Conservation (phyloP, 1,140 invertebrate species). For the Rhagoletis zephyria region DNA sequence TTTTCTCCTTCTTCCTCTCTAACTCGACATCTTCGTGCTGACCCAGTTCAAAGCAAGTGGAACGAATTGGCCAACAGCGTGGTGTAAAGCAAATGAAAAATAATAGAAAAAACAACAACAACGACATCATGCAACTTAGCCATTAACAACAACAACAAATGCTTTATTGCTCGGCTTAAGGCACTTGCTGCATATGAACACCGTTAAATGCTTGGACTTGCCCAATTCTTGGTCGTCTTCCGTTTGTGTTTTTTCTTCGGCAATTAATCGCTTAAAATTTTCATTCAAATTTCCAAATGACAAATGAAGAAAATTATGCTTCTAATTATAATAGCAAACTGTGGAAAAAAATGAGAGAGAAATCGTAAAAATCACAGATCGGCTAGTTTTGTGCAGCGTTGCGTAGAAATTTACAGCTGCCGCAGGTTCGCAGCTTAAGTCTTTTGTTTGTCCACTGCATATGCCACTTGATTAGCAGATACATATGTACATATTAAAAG, state of each 20-base stretch:
- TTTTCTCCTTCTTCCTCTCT: not conserved
- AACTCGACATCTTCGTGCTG: constrained; percentile 56
- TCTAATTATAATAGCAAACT: not conserved
- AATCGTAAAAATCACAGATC: not conserved
- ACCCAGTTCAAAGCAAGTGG: constrained; percentile 72
- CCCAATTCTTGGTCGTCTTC: constrained; percentile 30
- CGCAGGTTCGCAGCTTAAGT: constrained; percentile 46
- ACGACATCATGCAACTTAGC: not conserved
- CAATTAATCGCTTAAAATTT: not conserved
- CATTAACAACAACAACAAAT: not conserved
- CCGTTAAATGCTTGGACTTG: constrained; percentile 34
- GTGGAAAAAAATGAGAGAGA: constrained; percentile 20
- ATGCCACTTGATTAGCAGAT: no score
- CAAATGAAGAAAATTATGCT: not conserved
- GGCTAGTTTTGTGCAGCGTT: constrained; percentile 7
- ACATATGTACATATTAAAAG: not conserved
- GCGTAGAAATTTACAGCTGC: constrained; percentile 13
- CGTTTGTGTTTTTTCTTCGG: not conserved
- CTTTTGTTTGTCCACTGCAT: no score
- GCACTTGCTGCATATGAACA: not conserved
- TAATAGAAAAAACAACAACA: not conserved
- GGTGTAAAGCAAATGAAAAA: not conserved
- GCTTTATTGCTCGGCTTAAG: not conserved
- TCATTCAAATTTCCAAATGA: not conserved
- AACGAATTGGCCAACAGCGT: constrained; percentile 64